A percentile compares a stretch with the other conserved stretches of the same genome.
Conservation (phyloP, 2,113 vertebrate genomes). For the Gulo gulo region DNA sequence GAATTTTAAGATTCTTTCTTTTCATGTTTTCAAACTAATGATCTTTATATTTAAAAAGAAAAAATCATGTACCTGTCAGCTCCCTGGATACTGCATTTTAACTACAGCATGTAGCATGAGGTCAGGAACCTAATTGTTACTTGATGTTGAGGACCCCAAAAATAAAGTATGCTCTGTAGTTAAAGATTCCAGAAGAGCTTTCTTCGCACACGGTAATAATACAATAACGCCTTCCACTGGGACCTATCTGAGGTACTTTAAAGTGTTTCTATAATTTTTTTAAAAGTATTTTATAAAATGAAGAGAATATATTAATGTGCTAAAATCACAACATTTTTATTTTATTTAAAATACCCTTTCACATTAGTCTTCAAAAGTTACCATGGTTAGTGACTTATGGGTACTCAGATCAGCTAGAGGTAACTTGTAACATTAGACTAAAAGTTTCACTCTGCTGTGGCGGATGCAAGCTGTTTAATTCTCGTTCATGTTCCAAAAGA, state of each 20-base stretch:
- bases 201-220: neutral
- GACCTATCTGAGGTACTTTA: neutral
- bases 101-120: neutral
- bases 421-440: neutral
- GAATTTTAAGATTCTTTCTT: neutral
- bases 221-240: neutral
- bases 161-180: neutral
- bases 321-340: neutral
- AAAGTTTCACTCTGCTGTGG: neutral
- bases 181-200: neutral
- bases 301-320: neutral
- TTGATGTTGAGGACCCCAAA: neutral
- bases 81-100: neutral
- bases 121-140: neutral
- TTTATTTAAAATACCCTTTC: slow-evolving; percentile 3
- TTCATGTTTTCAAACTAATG: neutral
- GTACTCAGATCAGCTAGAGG: neutral
- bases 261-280: neutral
- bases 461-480: neutral
- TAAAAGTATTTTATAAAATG: neutral
- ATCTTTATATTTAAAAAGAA: neutral
- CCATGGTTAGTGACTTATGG: neutral
- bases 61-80: neutral
- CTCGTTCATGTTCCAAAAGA: neutral
- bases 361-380: neutral